Base-by-base conservation (phyloP, 1,140 invertebrate genomes). In the Aphelinus atriplicis region DNA sequence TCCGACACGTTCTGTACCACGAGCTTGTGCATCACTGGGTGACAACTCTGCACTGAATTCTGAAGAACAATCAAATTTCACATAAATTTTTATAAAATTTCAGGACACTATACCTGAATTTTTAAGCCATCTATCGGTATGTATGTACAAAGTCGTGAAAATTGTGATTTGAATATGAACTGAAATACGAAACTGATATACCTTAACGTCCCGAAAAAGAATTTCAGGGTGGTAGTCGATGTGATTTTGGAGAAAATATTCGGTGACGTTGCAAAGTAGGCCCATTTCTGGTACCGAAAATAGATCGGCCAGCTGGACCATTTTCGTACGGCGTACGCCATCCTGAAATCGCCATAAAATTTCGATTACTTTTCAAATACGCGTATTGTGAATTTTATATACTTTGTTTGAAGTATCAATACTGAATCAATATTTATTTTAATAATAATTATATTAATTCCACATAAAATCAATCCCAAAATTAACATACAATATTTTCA, bases 231-330 rank as follows among this genome's bases (percentile, higher is more conserved):
- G 95, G 87, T 96, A 99, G 81, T 96, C 94, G 74, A 98, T 96
- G 77, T 94, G 92, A 84, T 97, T 95, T 58, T 91, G 90, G 70
- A 95, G 91, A 84, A 98, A 98, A 89, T 95, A 97, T 87, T 98
- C 95, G 3, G 96, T 94, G 0, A 98, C 94, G 89, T 97, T 96
- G 78, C 96, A 96, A 2, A 99, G 86, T 47, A 99, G 88, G 78
- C 94, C 93, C 92, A 98, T 98, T 91, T 98, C 97, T 26, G 97
- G 97, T 55, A 98, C 93, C 1, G 96, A 97, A 87, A 99, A 99
- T n/a, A 99, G 86, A 90, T 99, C 97, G 26, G 97, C 96, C 75
- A 98, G 87, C 84, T 99, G 97, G 42, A 97, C 92, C 96, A 98
- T 98, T 88, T 95, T 95, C 5, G 93, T 82, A 55, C 82, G 82